These are phyloP conservation scores for Aratinga solstitialis DNA, from an alignment of 2,797 vertebrate species.

Conservation along the genomic window DNA sequence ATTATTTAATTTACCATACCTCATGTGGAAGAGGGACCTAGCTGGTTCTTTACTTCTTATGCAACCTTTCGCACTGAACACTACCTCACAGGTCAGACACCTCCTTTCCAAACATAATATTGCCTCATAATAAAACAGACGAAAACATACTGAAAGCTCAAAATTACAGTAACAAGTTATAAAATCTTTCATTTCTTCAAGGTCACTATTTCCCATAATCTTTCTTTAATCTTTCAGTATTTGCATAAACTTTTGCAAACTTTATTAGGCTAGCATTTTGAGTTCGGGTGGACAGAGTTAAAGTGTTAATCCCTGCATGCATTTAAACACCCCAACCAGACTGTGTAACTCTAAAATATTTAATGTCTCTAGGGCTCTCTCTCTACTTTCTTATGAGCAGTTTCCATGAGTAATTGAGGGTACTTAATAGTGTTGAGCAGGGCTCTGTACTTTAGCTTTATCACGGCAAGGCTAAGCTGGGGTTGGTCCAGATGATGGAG, in stretches of 20 bases:
- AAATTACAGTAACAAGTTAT: constrained; percentile 18
- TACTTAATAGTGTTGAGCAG: not conserved
- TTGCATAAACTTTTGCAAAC: constrained; percentile 12
- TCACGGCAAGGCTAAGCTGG: not conserved
- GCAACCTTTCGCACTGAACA: not conserved
- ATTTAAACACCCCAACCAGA: constrained; percentile 30
- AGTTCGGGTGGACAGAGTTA: not conserved
- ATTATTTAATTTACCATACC: not conserved
- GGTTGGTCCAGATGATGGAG: not conserved
- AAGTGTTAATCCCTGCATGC: constrained; percentile 12
- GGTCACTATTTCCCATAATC: not conserved
- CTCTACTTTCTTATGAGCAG: not conserved
- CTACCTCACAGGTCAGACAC: not conserved
- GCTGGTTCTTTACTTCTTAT: not conserved
- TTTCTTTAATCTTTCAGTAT: constrained; percentile 23
- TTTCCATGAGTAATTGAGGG: not conserved
- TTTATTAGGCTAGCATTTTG: constrained; percentile 26
- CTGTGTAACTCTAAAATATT: not conserved
- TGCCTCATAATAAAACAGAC: constrained; percentile 9
- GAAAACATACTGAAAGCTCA: constrained; percentile 30
- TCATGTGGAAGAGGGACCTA: not conserved
- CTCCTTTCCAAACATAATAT: constrained; percentile 13
- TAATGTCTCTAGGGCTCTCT: not conserved
- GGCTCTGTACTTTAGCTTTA: not conserved
- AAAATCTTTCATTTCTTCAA: not conserved